A percentile compares a stretch with the other conserved stretches of the same genome.
Conservation (phyloP, 1,140 invertebrate species). For the Euwallacea fornicatus region DNA sequence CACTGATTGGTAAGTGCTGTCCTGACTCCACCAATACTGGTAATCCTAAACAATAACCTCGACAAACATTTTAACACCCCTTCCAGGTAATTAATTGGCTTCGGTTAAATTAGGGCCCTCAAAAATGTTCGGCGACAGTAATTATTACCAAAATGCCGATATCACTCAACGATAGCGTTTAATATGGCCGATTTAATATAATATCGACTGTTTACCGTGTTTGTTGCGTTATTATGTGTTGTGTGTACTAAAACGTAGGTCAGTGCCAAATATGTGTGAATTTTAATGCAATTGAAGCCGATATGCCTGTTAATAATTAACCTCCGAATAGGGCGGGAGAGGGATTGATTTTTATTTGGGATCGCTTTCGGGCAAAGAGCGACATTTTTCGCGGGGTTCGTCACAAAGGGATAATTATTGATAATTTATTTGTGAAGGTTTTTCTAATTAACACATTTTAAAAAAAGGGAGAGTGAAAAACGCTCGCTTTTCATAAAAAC, state of each 20-base stretch:
- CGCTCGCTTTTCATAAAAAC: too few species aligned
- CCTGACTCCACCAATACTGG: too few species aligned
- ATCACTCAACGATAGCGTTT: slow-evolving; percentile 20
- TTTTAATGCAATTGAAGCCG: slow-evolving; percentile 52
- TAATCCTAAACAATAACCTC: too few species aligned
- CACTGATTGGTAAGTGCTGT: too few species aligned
- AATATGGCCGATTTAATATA: slow-evolving; percentile 26
- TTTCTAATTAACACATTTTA: too few species aligned
- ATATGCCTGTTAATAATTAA: slow-evolving; percentile 41
- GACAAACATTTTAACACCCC: too few species aligned
- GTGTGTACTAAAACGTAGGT: slow-evolving; percentile 41
- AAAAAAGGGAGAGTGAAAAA: too few species aligned
- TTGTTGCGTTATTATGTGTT: slow-evolving; percentile 5
- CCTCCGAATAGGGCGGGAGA: background rate
- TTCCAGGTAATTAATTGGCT: background rate
- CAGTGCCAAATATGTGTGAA: slow-evolving; percentile 52
- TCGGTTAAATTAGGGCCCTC: background rate
- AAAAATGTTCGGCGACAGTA: slow-evolving; percentile 5
- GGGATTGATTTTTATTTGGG: slow-evolving; percentile 17
- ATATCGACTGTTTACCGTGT: slow-evolving; percentile 29
- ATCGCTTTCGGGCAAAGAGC: background rate
- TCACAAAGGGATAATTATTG: too few species aligned
- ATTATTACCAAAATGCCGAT: slow-evolving; percentile 16
- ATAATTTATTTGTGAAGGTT: too few species aligned
- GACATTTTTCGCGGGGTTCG: too few species aligned